These are phyloP conservation scores for Drosophila tropicalis DNA, from an alignment of 1,140 invertebrate species.

Conservation along the genomic window DNA sequence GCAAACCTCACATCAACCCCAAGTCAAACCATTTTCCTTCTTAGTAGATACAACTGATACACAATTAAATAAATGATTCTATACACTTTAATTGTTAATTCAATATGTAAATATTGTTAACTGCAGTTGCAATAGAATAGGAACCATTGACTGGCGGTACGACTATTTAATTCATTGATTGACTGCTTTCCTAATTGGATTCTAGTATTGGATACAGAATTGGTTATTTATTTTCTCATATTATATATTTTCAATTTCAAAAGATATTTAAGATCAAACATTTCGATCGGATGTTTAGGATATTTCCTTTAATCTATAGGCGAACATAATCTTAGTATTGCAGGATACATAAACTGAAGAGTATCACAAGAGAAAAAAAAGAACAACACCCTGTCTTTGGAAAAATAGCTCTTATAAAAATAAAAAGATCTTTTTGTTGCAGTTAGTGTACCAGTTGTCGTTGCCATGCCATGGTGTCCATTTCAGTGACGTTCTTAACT, in stretches of 20 bases:
- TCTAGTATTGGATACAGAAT: background rate
- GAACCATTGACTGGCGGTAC: background rate
- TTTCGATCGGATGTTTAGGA: no score
- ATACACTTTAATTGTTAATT: slow-evolving; percentile 42
- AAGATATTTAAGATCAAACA: no score
- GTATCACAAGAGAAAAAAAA: no score
- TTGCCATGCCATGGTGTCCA: background rate
- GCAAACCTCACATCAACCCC: background rate
- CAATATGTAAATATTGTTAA: background rate
- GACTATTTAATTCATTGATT: slow-evolving; percentile 26
- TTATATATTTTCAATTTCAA: no score
- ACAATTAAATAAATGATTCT: slow-evolving; percentile 40
- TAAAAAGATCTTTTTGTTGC: background rate
- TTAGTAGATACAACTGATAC: slow-evolving; percentile 13
- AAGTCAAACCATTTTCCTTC: background rate
- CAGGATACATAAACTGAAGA: no score
- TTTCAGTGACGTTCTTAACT: background rate
- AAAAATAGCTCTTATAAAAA: no score
- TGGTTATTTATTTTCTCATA: no score
- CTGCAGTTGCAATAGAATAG: background rate
- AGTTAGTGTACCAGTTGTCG: background rate
- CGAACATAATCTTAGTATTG: no score
- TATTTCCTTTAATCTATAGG: background rate
- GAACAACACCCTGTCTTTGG: no score
- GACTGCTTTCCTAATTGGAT: slow-evolving; percentile 13